Conservation (phyloP, 2,797 vertebrate genomes). For the Myotis findleyi region DNA sequence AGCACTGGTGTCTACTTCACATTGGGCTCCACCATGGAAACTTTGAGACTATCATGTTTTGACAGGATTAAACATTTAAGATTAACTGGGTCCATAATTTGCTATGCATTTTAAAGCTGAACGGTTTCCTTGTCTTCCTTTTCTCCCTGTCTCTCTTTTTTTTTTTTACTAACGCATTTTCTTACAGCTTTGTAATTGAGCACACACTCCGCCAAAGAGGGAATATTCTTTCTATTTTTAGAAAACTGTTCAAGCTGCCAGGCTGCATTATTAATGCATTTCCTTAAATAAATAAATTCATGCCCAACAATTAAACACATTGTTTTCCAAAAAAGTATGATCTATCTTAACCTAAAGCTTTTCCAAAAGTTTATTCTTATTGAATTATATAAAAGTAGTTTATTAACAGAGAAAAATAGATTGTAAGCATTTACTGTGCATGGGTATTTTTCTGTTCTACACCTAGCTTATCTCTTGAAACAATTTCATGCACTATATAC, state of each 20-base stretch:
- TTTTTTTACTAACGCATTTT: background rate
- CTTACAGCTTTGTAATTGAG: background rate
- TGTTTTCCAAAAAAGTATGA: constrained; percentile 12
- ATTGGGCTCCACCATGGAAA: background rate
- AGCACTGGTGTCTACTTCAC: background rate
- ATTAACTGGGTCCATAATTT: background rate
- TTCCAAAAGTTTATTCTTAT: constrained; percentile 1
- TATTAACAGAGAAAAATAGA: background rate
- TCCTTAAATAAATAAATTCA: background rate
- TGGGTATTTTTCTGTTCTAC: background rate
- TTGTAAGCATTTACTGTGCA: background rate
- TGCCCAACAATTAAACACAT: background rate
- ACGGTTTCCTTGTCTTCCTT: background rate
- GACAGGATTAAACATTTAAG: background rate
- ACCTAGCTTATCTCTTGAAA: background rate
- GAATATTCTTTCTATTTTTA: background rate
- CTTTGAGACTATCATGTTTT: background rate
- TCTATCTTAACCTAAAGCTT: background rate
- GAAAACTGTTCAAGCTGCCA: background rate
- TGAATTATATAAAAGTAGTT: background rate
- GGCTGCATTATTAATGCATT: background rate
- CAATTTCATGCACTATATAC: background rate
- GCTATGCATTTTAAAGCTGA: background rate
- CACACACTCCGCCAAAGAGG: background rate
- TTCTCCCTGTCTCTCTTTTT: no score